A percentile compares a stretch with the other conserved stretches of the same genome.
phyloP scores from a whole-genome alignment of 2,888 invertebrate genomes.

The Cheilosia soror region DNA sequence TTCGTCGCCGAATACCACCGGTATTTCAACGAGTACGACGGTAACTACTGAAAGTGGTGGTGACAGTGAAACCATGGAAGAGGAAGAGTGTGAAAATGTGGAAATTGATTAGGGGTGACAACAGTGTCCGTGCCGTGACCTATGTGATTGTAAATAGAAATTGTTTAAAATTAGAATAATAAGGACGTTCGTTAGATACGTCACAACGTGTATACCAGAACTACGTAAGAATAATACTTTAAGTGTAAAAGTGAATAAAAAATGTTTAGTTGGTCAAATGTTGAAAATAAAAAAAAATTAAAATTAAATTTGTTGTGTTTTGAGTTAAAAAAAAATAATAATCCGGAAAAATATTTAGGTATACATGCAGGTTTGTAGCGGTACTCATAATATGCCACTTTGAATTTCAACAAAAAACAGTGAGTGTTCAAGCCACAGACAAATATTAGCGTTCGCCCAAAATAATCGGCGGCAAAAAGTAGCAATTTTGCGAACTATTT shows the following conservation, averaged over 20 bases:
- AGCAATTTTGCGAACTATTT: too few species aligned
- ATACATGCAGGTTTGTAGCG: neutral
- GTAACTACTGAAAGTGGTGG: conserved; percentile 54
- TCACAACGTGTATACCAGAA: conserved; percentile 63
- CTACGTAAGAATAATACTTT: conserved; percentile 58
- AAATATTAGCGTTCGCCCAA: too few species aligned
- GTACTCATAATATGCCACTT: too few species aligned
- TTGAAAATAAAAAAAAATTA: conserved; percentile 26
- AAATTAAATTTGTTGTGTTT: neutral
- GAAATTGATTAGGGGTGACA: conserved; percentile 81
- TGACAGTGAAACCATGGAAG: conserved; percentile 78
- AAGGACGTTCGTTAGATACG: neutral
- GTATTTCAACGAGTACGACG: conserved; percentile 32
- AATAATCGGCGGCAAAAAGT: too few species aligned
- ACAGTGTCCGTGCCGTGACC: neutral
- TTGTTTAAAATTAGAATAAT: neutral
- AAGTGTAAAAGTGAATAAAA: conserved; percentile 49
- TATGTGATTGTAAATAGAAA: conserved; percentile 67
- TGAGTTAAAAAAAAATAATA: neutral
- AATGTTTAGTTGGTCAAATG: conserved; percentile 39
- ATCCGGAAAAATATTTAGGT: neutral
- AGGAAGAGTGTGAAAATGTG: conserved; percentile 83
- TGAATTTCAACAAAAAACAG: too few species aligned
- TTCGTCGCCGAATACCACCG: conserved; percentile 52
- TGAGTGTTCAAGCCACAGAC: too few species aligned